Conservation (phyloP, 2,888 invertebrate genomes). For the Xiphydria camelus region DNA sequence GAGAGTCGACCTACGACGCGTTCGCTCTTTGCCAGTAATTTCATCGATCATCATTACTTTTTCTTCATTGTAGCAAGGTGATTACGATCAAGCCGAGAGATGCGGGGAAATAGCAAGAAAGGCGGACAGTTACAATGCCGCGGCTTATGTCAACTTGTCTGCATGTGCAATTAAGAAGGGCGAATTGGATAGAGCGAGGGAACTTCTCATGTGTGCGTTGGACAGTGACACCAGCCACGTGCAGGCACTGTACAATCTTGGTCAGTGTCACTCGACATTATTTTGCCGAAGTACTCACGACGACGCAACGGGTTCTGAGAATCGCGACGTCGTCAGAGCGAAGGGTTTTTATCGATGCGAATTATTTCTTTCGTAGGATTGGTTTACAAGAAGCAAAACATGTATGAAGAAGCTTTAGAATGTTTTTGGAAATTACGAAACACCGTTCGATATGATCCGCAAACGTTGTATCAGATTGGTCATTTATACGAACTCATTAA, state of each 20-base stretch:
- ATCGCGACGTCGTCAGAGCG: neutral
- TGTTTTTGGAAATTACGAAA: conserved; percentile 78
- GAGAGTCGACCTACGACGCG: too few species aligned
- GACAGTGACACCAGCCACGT: conserved; percentile 80
- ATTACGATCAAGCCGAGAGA: conserved; percentile 75
- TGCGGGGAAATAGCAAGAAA: conserved; percentile 75
- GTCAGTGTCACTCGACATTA: conserved; percentile 50
- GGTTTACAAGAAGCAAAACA: conserved; percentile 69
- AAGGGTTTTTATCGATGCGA: conserved; percentile 7
- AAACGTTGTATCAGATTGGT: conserved; percentile 78
- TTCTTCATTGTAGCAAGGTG: conserved; percentile 68
- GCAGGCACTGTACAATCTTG: conserved; percentile 83
- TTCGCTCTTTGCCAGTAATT: neutral
- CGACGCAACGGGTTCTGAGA: neutral
- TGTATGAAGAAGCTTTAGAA: conserved; percentile 75
- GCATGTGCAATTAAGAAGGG: conserved; percentile 75
- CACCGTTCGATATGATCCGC: conserved; percentile 71
- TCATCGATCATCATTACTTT: neutral
- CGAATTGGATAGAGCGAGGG: conserved; percentile 71
- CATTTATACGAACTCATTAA: conserved; percentile 73
- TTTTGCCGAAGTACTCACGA: neutral
- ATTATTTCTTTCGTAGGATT: conserved; percentile 62
- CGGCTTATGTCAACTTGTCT: conserved; percentile 84
- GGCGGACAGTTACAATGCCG: conserved; percentile 77
- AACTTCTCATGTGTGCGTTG: conserved; percentile 74